phyloP scores from a whole-genome alignment of 2,888 invertebrate genomes.

The Iphiclides podalirius region DNA sequence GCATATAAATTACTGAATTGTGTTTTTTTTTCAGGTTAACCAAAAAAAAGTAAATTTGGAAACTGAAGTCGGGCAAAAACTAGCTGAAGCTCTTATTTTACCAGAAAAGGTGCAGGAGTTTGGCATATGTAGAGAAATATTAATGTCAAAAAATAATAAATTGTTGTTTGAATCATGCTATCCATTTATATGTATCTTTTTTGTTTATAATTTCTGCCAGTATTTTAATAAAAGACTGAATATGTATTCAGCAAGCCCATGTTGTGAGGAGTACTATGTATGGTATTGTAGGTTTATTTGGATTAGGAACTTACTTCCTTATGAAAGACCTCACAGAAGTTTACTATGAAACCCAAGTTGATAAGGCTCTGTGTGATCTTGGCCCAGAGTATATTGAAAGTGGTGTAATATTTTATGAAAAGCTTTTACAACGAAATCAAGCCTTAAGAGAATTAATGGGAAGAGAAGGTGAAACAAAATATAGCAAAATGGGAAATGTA shows the following conservation, averaged over 20 bases:
- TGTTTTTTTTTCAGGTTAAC: slow-evolving; percentile 71
- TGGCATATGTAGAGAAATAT: slow-evolving; percentile 88
- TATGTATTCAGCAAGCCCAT: slow-evolving; percentile 76
- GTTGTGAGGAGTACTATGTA: slow-evolving; percentile 73
- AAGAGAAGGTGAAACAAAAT: slow-evolving; percentile 79
- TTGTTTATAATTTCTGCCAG: slow-evolving; percentile 74
- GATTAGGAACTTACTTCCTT: slow-evolving; percentile 81
- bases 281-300: slow-evolving; percentile 76
- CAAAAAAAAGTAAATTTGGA: slow-evolving; percentile 83
- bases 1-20: too few species aligned
- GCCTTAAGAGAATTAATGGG: slow-evolving; percentile 85
- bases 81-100: slow-evolving; percentile 85
- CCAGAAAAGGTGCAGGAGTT: slow-evolving; percentile 89
- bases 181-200: slow-evolving; percentile 67
- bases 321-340: slow-evolving; percentile 83
- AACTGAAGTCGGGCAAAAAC: slow-evolving; percentile 79
- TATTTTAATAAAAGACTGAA: slow-evolving; percentile 76
- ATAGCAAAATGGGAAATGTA: slow-evolving; percentile 85
- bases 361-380: slow-evolving; percentile 80
- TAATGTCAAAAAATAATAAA: slow-evolving; percentile 81
- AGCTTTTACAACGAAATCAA: slow-evolving; percentile 85
- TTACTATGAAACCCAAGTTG: slow-evolving; percentile 81
- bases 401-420: slow-evolving; percentile 88
- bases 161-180: slow-evolving; percentile 78
- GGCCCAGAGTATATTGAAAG: slow-evolving; percentile 84